Base-by-base conservation (phyloP, 30 jellyfish, hydroid and myxozoan species). In the Calvadosia cruxmelitensis region DNA sequence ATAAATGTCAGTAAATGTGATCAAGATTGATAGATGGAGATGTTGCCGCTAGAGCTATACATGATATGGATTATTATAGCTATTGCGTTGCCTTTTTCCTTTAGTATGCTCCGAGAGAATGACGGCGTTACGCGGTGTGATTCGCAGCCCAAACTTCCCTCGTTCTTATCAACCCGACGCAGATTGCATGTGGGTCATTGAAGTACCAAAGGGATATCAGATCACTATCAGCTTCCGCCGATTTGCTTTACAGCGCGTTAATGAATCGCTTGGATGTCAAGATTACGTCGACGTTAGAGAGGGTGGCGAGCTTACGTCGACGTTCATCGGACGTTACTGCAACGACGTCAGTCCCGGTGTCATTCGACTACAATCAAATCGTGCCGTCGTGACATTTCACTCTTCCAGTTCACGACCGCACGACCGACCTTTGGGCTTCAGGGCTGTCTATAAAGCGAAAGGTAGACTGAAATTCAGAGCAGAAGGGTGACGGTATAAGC, bases 101-200 rank as follows among this genome's bases (percentile, higher is more conserved):
- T 35, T 77, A 87, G 97, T 51, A 20, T 87, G 97, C 52, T 87
- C 97, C 3, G 75, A 76, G 48, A 77, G 74, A 15, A 67, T 80
- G 0, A 78, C 78, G 16, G 80, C 69, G 50, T 69, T 80, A n/a
- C 69, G 84, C 0, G 93, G 85, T 27, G 63, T 61, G 12, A 80
- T 87, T 10, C 94, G 79, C 50, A 63, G 88, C 51, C 87, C 85
- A 0, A 83, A 80, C 25, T 80, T 68, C 50, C 96, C 96, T 15
- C 29, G 67, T 1, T 50, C 67, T 2, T 86, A 80, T 51, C 81
- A 77, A 66, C 23, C 28, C 12, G 82, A 72, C 26, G 13, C 78
- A n/a, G 94, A 87, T 64, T 87, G 97, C 34, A 31, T 87, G 36
- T 87, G 95, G 97, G 71, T 34, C 32, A 71, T 87, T 27, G 77